phyloP scores from a whole-genome alignment of 2,113 vertebrate species.

The Beaufortia kweichowensis region DNA sequence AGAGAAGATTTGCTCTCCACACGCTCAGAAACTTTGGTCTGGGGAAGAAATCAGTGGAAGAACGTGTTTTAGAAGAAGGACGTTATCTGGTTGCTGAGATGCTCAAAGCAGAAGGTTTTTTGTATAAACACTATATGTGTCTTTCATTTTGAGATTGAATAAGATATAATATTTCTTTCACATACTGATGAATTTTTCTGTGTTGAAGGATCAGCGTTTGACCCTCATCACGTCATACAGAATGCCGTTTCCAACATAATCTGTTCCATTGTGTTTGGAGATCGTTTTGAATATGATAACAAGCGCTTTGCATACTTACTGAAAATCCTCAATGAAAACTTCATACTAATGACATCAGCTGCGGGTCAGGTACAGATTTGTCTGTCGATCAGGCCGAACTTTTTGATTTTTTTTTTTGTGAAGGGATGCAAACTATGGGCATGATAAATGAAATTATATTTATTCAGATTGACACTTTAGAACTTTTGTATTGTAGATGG shows the following conservation, averaged over 20 bases:
- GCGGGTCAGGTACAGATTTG: constrained; percentile 42
- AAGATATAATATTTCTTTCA: no score
- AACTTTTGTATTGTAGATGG: no score
- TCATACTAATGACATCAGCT: background rate
- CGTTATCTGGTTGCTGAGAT: constrained; percentile 40
- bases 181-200: background rate
- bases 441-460: no score
- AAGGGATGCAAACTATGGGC: no score
- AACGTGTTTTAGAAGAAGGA: constrained; percentile 55
- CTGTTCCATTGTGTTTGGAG: constrained; percentile 60
- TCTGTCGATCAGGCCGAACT: no score
- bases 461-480: no score
- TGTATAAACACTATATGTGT: no score
- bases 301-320: constrained; percentile 50
- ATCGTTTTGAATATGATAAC: constrained; percentile 58
- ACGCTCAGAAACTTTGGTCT: constrained; percentile 57
- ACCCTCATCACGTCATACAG: constrained; percentile 49
- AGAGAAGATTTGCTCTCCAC: constrained; percentile 58
- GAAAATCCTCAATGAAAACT: constrained; percentile 47
- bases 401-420: no score
- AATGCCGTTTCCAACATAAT: constrained; percentile 61
- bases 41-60: constrained; percentile 60
- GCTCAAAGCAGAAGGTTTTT: constrained; percentile 52
- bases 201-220: constrained; percentile 37
- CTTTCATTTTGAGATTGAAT: no score